Percentiles rank a stretch among this genome's conserved stretches.
Conservation (phyloP, 2,888 invertebrate genomes). For the Drosophila robusta region DNA sequence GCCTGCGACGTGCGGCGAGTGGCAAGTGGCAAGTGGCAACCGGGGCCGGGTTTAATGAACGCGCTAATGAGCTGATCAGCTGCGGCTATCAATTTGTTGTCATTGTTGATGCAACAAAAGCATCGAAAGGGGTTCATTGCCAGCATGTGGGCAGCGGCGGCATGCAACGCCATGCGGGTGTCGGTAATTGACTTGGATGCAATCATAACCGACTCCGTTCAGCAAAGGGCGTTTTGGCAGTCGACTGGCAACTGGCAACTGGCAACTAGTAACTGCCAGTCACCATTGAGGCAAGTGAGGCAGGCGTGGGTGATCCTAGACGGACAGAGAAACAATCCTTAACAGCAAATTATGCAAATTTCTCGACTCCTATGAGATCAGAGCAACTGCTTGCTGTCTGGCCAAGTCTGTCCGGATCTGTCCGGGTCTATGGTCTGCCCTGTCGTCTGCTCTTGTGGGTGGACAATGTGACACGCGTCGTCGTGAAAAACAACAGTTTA, state of each 20-base stretch:
- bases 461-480: slow-evolving; percentile 82
- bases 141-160: slow-evolving; percentile 53
- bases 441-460: slow-evolving; percentile 77
- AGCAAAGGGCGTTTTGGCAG: slow-evolving; percentile 57
- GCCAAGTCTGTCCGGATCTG: slow-evolving; percentile 19
- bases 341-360: slow-evolving; percentile 73
- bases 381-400: slow-evolving; percentile 41
- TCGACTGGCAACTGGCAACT: slow-evolving; percentile 24
- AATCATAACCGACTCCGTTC: slow-evolving; percentile 55
- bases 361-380: slow-evolving; percentile 58
- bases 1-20: slow-evolving; percentile 30
- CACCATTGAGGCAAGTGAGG: slow-evolving; percentile 35
- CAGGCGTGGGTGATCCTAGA: slow-evolving; percentile 68
- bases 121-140: slow-evolving; percentile 29
- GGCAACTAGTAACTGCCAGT: slow-evolving; percentile 46
- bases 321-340: slow-evolving; percentile 54
- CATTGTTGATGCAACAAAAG: slow-evolving; percentile 71
- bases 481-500: slow-evolving; percentile 81
- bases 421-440: slow-evolving; percentile 34
- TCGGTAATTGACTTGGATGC: slow-evolving; percentile 58
- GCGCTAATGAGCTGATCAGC: slow-evolving; percentile 65
- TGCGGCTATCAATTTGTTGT: slow-evolving; percentile 72
- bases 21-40: slow-evolving; percentile 22
- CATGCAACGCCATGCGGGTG: slow-evolving; percentile 66
- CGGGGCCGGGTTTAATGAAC: slow-evolving; percentile 66